Conservation (phyloP, 1,140 invertebrate genomes). For the Zaprionus taronus region DNA sequence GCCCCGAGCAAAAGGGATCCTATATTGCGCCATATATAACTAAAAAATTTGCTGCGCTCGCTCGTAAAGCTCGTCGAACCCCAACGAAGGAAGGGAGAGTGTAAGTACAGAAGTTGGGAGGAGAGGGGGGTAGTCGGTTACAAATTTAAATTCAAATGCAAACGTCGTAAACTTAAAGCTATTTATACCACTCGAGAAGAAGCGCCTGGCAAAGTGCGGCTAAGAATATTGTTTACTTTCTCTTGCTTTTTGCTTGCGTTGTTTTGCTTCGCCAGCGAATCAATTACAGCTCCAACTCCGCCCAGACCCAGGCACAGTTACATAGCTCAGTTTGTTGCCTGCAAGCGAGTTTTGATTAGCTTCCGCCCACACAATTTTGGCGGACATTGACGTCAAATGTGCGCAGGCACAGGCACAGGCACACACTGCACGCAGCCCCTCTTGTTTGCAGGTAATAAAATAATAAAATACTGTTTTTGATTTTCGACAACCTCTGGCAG, state of each 20-base stretch:
- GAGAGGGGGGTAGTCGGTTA: neutral
- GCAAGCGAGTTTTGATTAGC: constrained; percentile 77
- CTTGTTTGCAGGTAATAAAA: constrained; percentile 68
- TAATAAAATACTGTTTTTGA: constrained; percentile 69
- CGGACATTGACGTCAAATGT: constrained; percentile 24
- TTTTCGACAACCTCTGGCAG: constrained; percentile 25
- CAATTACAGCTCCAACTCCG: constrained; percentile 61
- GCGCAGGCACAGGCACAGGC: neutral
- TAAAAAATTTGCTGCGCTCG: constrained; percentile 37
- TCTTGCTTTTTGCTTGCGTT: constrained; percentile 2
- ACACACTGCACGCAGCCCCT: neutral
- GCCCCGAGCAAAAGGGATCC: neutral
- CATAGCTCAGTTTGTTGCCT: constrained; percentile 38
- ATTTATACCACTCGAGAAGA: constrained; percentile 57
- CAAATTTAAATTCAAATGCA: constrained; percentile 49
- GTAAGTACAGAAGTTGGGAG: too few species aligned
- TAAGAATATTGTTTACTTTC: constrained; percentile 49
- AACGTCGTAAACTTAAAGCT: constrained; percentile 75
- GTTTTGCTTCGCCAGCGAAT: constrained; percentile 48
- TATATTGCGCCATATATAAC: constrained; percentile 26
- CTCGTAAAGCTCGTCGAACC: constrained; percentile 43
- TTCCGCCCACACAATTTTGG: constrained; percentile 59
- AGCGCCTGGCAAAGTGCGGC: constrained; percentile 22
- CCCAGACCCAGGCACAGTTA: neutral
- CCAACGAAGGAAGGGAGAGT: constrained; percentile 13